A percentile compares a stretch with the other conserved stretches of the same genome.
phyloP scores from a whole-genome alignment of 2,797 vertebrate genomes.

The Ctenochaetus hawaiiensis region DNA sequence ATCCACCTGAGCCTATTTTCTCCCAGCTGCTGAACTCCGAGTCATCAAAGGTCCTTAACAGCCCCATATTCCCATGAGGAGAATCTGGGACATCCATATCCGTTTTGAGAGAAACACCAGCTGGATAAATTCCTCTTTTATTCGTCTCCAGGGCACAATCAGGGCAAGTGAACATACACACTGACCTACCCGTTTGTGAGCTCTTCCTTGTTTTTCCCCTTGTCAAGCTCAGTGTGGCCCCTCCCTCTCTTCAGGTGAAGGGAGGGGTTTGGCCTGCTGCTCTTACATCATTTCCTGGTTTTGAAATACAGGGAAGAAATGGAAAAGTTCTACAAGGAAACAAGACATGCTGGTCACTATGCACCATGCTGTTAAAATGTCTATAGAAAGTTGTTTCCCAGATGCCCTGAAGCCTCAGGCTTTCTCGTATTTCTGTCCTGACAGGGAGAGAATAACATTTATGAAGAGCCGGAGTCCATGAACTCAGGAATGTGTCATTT shows the following conservation, averaged over 20 bases:
- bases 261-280: conserved; percentile 69
- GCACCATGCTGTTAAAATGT: conserved; percentile 14
- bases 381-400: conserved; percentile 2
- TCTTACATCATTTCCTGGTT: conserved; percentile 85
- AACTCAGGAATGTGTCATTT: conserved; percentile 49
- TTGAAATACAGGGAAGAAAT: conserved; percentile 39
- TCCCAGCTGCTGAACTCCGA: conserved; percentile 94
- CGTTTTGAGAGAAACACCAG: conserved; percentile 59
- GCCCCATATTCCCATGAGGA: conserved; percentile 90
- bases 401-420: conserved; percentile 29
- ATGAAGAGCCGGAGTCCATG: conserved; percentile 26
- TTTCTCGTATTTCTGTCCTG: conserved; percentile 48
- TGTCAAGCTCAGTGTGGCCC: conserved; percentile 66
- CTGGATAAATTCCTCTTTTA: conserved; percentile 55
- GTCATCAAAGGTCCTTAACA: conserved; percentile 93
- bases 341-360: conserved; percentile 9
- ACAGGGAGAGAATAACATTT: conserved; percentile 30
- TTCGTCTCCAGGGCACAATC: conserved; percentile 60
- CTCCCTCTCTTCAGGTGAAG: conserved; percentile 85
- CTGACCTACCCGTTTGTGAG: conserved; percentile 66
- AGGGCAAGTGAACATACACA: conserved; percentile 56
- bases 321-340: conserved; percentile 10
- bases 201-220: conserved; percentile 81
- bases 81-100: conserved; percentile 89
- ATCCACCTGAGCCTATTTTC: conserved; percentile 97